Base-by-base conservation (phyloP, 2,888 invertebrate species). In the Halocaridina rubra region DNA sequence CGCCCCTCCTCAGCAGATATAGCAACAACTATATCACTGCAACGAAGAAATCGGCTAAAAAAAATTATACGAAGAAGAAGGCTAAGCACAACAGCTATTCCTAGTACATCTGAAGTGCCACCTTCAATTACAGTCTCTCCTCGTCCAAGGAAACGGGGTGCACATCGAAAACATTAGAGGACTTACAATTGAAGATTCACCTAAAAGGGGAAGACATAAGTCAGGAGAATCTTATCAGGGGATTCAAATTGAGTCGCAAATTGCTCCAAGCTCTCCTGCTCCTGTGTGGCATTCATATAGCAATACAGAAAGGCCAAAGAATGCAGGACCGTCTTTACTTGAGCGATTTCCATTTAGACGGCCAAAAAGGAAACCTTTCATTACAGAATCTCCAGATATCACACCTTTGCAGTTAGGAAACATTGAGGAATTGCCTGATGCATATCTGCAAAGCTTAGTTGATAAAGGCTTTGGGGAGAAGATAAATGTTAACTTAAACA, bases 291-390 rank as follows among this genome's bases (percentile, higher is more conserved):
- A 24, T 19, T 3, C 3, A 10, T 27, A 3, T 29, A 10, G 8
- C 3, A 22, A 3, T 64, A 22, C 3, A 64, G 22, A 59, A 3
- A 64, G 64, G 24, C 24, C 19, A 3, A 24, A 64, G 29, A 3
- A 22, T 5, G 27, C 67, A 8, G 19, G 57, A 5, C 32, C 24
- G 13, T 61, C 81, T 16, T 39, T 81, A 8, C 53, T 81, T 22
- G 67, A 81, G 27, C 46, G 69, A 24, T 81, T 77, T 10, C 81
- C 76, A 19, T 76, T 76, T 24, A 81, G 57, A 16, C 64, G 22
- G 33, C 76, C 29, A 0, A 27, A 29, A 3, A 53, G 24, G 24
- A 71, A 16, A 30, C 29, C 30, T n/a, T 57, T 7, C 13, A 16
- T 59, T n/a, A 27, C 57, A 19, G 7, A 46, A 22, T 29, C 76